A percentile compares a stretch with the other conserved stretches of the same genome.
Evolutionary conservation across 2,113 vertebrate species (phyloP).

Genomic region (Phalacrocorax brasilianus): DNA sequence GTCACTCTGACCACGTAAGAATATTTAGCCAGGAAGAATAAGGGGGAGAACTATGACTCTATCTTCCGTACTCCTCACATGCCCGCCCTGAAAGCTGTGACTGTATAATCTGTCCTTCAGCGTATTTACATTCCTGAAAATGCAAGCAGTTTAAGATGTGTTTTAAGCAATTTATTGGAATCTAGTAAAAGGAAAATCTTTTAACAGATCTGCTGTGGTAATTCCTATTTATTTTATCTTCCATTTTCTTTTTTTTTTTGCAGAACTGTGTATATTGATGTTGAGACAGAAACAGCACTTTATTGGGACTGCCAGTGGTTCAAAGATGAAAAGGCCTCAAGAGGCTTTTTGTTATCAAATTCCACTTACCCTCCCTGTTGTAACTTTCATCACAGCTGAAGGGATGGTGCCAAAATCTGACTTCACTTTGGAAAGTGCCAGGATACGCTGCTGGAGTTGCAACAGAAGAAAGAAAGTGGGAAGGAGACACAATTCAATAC

Average conservation of each 20-base stretch:
- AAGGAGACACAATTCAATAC: background rate
- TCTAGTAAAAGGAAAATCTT: slow-evolving; percentile 21
- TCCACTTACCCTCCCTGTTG: slow-evolving; percentile 41
- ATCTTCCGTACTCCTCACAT: background rate
- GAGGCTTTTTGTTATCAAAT: slow-evolving; percentile 62
- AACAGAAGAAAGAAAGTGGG: slow-evolving; percentile 26
- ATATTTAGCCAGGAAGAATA: background rate
- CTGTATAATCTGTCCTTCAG: background rate
- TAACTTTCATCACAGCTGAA: slow-evolving; percentile 51
- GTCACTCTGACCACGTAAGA: slow-evolving; percentile 25
- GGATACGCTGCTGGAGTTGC: slow-evolving; percentile 10
- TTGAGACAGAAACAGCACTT: slow-evolving; percentile 5
- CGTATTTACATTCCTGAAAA: slow-evolving; percentile 54
- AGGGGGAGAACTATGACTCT: background rate
- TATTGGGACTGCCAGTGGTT: slow-evolving; percentile 18
- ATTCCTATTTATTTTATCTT: slow-evolving; percentile 49
- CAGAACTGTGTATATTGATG: background rate
- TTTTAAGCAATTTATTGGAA: slow-evolving; percentile 20
- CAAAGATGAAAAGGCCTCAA: slow-evolving; percentile 45
- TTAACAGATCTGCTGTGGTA: background rate
- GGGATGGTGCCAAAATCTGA: slow-evolving; percentile 45
- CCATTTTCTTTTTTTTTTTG: background rate
- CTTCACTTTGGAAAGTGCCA: background rate
- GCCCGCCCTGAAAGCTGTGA: background rate
- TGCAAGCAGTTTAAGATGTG: background rate